Conservation (phyloP, 1,140 invertebrate genomes). For the Parasteatoda tepidariorum region DNA sequence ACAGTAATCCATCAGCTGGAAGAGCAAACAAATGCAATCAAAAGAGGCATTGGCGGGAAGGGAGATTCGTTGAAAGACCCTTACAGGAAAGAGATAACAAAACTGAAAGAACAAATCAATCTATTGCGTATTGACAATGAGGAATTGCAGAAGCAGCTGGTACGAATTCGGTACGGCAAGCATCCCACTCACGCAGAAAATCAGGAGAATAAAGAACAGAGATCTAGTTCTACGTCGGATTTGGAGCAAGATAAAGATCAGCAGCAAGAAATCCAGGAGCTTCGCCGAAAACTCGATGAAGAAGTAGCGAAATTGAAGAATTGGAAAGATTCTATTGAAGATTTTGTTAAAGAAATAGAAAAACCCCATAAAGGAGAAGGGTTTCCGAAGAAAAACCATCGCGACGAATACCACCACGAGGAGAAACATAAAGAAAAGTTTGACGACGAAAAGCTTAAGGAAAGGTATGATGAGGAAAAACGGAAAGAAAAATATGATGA, state of each 20-base stretch:
- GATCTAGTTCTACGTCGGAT: not conserved
- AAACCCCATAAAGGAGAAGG: not conserved
- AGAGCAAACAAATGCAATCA: slow-evolving; percentile 10
- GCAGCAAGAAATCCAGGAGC: not conserved
- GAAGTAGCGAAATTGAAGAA: slow-evolving; percentile 20
- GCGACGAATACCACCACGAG: not conserved
- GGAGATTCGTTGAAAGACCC: not conserved
- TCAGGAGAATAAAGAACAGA: not conserved
- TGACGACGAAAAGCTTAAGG: not conserved
- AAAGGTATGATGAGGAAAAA: not conserved
- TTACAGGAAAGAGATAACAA: slow-evolving; percentile 21
- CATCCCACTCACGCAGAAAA: not conserved
- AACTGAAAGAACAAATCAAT: slow-evolving; percentile 28
- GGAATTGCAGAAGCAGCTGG: slow-evolving; percentile 21
- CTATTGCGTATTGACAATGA: slow-evolving; percentile 13
- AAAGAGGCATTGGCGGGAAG: not conserved
- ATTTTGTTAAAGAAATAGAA: not conserved
- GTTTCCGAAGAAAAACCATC: not conserved
- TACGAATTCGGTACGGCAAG: not conserved
- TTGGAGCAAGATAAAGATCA: not conserved
- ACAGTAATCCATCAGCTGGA: not conserved
- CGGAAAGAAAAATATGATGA: not conserved
- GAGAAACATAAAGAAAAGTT: not conserved
- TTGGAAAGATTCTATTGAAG: slow-evolving; percentile 5
- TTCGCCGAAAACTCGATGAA: not conserved